Conservation (phyloP, 92 coral and sea anemone genomes). For the Parazoanthus atlanticus region DNA sequence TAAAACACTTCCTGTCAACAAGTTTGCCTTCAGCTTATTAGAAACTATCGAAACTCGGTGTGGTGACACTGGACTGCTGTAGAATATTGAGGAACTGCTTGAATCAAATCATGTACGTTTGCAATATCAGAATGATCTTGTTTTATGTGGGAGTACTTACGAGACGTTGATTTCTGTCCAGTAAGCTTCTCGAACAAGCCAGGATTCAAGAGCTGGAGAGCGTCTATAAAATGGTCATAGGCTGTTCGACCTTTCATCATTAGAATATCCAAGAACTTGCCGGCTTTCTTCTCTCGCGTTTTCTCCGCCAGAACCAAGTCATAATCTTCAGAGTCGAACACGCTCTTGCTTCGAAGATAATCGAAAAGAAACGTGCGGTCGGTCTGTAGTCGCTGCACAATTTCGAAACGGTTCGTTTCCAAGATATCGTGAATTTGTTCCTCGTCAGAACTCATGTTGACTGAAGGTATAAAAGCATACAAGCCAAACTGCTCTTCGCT, state of each 20-base stretch:
- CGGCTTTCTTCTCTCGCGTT: constrained; percentile 66
- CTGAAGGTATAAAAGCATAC: not conserved
- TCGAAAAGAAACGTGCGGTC: constrained; percentile 74
- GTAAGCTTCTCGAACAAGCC: constrained; percentile 68
- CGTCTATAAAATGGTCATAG: constrained; percentile 60
- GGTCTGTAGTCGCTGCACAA: constrained; percentile 67
- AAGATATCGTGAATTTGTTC: constrained; percentile 46
- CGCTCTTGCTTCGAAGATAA: constrained; percentile 72
- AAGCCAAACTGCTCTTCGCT: too few species aligned
- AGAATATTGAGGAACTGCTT: not conserved
- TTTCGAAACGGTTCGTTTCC: constrained; percentile 68
- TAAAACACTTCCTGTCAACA: not conserved
- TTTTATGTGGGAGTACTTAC: constrained; percentile 1
- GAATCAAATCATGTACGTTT: not conserved
- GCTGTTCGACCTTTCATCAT: constrained; percentile 65
- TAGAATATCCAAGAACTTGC: constrained; percentile 73
- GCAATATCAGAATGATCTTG: too few species aligned
- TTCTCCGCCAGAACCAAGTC: constrained; percentile 70
- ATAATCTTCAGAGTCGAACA: constrained; percentile 68
- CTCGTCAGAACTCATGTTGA: constrained; percentile 34
- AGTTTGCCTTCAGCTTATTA: not conserved
- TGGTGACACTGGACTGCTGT: not conserved
- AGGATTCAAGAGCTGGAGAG: constrained; percentile 72
- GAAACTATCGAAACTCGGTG: not conserved
- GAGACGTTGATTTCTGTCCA: constrained; percentile 56